Evolutionary conservation across 2,888 invertebrate species (phyloP), one percentile per base, ranked within the genome.

Genomic region (Morpho achilles): DNA sequence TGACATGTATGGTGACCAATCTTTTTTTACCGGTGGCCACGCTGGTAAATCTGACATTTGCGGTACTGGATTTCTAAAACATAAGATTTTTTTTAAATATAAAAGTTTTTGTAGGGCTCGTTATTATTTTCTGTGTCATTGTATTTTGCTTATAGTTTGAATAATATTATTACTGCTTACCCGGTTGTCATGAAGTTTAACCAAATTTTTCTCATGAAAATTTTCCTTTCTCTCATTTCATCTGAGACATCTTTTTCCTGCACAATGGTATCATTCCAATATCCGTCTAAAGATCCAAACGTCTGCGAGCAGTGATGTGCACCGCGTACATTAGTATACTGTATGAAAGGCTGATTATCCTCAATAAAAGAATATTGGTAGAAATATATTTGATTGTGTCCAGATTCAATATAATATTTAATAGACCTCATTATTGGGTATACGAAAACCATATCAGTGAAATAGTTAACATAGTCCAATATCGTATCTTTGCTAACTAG

Each of bases 381-480:
- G 8, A 69, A 44, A 57, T 66, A 69, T 56, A 79, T 69, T 47
- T 70, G 61, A 46, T 78, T 56, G 50, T 77, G 67, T 1, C 74
- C 73, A 16, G 65, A 59, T 42, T 65, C 59, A 8, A 66, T 50
- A 50, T 72, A 72, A 16, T 76, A 39, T 46, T 69, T 74, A 2
- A 73, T 61, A 7, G 74, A 67, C 58, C 72, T 72, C 4, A 75
- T 56, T 50, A 70, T 73, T 5, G 76, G 66, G 32, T 72, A 76
- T 3, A 60, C 65, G 60, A 80, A 76, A 0, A 73, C 0, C 5
- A 70, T 41, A 89, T 93, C 88, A 6, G 77, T 61, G 50, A 73
- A 70, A 45, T 69, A 81, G 48, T 71, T 45, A 5, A 70, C 56
- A 44, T 66, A 57, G 23, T 52, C 40, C 62, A 45, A 16, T 2